A percentile compares a stretch with the other conserved stretches of the same genome.
phyloP scores from a whole-genome alignment of 2,888 invertebrate species.

The Iphiclides podalirius region DNA sequence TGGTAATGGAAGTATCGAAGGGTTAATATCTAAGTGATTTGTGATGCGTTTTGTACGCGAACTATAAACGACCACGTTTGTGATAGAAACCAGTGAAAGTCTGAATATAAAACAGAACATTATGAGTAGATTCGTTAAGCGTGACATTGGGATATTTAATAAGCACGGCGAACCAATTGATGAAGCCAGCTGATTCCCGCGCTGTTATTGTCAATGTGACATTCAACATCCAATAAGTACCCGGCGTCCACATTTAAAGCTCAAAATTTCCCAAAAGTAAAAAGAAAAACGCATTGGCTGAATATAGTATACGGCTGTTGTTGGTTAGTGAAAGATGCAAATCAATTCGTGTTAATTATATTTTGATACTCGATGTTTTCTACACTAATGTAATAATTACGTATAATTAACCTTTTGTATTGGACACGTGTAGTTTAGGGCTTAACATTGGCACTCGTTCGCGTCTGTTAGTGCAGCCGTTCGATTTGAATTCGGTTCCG shows the following conservation, averaged over 20 bases:
- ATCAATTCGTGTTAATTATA: slow-evolving; percentile 75
- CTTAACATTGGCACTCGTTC: slow-evolving; percentile 51
- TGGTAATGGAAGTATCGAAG: not conserved
- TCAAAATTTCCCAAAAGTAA: slow-evolving; percentile 50
- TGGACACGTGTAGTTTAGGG: slow-evolving; percentile 56
- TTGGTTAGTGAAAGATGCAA: slow-evolving; percentile 77
- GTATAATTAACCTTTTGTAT: slow-evolving; percentile 59
- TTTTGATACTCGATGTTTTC: slow-evolving; percentile 80
- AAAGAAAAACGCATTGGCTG: slow-evolving; percentile 67
- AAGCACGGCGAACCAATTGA: slow-evolving; percentile 18
- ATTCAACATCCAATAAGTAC: slow-evolving; percentile 52
- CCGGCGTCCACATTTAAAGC: slow-evolving; percentile 55
- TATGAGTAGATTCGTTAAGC: slow-evolving; percentile 24
- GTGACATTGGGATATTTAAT: slow-evolving; percentile 24
- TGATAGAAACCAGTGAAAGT: slow-evolving; percentile 28
- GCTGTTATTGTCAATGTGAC: slow-evolving; percentile 35
- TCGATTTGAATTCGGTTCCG: slow-evolving; percentile 34
- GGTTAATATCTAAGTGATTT: slow-evolving; percentile 4
- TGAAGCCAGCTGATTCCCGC: slow-evolving; percentile 14
- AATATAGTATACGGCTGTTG: slow-evolving; percentile 78
- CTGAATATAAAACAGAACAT: slow-evolving; percentile 18
- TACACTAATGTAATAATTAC: slow-evolving; percentile 67
- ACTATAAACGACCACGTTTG: slow-evolving; percentile 23
- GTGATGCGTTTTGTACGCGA: slow-evolving; percentile 14
- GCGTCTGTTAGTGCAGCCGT: slow-evolving; percentile 57